Evolutionary conservation across 1,140 invertebrate genomes (phyloP), one percentile per base, ranked within the genome.

Genomic region (Andricus grossulariae): DNA sequence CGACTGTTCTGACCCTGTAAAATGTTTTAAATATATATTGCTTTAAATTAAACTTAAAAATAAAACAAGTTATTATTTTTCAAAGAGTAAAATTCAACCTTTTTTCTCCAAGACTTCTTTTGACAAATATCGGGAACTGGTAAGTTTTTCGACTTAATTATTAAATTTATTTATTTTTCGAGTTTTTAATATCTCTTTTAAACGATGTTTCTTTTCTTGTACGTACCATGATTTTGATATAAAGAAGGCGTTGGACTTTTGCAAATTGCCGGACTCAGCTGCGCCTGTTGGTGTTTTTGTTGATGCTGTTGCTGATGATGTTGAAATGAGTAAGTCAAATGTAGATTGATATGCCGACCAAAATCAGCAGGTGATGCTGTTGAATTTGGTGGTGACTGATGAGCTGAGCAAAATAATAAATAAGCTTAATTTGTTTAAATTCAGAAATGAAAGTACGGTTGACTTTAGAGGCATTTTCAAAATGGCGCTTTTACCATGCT

Each of bases 261-360:
- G 75, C 88, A 89, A 49, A 82, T 81, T 32, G 85, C 85, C 16
- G 88, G 87, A 73, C 87, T 89, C 8, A 86, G 76, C 71, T 89
- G 87, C n/a, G 86, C 80, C 54, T 84, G 87, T 60, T 89, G 88
- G 8, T 84, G 85, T 19, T 76, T 79, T 50, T 86, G 88, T 71
- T 88, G 87, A 71, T 88, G 87, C 12, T 85, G 82, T 12, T 88
- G 88, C 45, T 73, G 72, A 71, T 96, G 95, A 91, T 96, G 95
- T 91, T 96, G 95, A 90, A 96, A 96, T 66, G 95, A 96, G 87
- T 96, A 96, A 5, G 95, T 96, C 82, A 96, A 93, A 90, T 96
- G 95, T 72, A 96, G 92, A 90, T 96, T 96, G 91, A 96, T 96
- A 87, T 96, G 95, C 83, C 95, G 92, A 71, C 95, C 93, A 91